A percentile compares a stretch with the other conserved stretches of the same genome.
phyloP scores from a whole-genome alignment of 2,797 vertebrate species.

The Perodicticus potto region DNA sequence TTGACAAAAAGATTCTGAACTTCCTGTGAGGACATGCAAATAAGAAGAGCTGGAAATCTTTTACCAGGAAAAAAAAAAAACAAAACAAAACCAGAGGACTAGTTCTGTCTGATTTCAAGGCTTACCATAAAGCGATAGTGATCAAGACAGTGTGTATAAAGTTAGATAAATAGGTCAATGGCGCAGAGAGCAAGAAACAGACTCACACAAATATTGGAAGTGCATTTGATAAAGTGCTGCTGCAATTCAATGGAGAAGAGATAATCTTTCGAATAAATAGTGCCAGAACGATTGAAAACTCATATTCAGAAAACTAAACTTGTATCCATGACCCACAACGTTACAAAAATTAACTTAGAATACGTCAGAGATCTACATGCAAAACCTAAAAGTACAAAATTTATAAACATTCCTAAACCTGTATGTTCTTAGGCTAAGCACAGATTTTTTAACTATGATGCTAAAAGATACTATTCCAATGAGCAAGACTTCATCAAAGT shows the following conservation, averaged over 20 bases:
- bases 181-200: background rate
- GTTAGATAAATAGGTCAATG: background rate
- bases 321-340: background rate
- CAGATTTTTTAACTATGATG: accelerated
- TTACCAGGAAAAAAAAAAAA: too few species aligned
- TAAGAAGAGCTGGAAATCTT: background rate
- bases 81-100: background rate
- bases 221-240: background rate
- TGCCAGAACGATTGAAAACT: background rate
- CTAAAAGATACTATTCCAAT: too few species aligned
- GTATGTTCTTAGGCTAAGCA: too few species aligned
- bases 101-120: background rate
- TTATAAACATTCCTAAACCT: background rate
- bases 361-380: accelerated
- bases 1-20: background rate
- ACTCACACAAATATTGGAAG: accelerated
- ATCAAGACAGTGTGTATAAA: accelerated
- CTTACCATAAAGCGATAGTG: background rate
- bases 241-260: background rate
- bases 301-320: background rate
- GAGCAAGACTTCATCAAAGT: too few species aligned
- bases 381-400: background rate
- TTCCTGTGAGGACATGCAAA: background rate
- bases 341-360: background rate
- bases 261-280: background rate